Evolutionary conservation across 2,888 invertebrate genomes (phyloP).

Genomic region (Eilema griseolum): DNA sequence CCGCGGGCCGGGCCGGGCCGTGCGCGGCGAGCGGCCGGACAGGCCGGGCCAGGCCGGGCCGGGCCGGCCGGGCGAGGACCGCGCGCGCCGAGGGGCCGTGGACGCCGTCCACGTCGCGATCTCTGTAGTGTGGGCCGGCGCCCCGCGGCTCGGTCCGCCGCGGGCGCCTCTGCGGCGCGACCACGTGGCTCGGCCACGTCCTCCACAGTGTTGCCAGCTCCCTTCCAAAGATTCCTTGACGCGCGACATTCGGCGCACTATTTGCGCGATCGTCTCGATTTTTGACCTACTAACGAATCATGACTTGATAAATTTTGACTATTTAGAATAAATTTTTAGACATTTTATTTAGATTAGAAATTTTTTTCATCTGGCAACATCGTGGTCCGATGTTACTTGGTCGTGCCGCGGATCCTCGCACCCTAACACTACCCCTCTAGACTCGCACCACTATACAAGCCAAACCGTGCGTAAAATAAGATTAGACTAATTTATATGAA

Average conservation of each 20-base stretch:
- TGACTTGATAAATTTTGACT: constrained; percentile 42
- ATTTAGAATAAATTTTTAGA: constrained; percentile 28
- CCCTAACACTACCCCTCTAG: constrained; percentile 75
- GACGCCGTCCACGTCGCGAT: constrained; percentile 80
- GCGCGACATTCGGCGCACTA: constrained; percentile 16
- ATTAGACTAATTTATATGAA: constrained; percentile 67
- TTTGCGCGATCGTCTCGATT: constrained; percentile 14
- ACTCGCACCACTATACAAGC: constrained; percentile 84
- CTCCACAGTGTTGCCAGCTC: constrained; percentile 12
- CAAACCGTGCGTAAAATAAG: constrained; percentile 83
- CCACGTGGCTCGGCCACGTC: constrained; percentile 17
- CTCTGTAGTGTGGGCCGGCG: constrained; percentile 78
- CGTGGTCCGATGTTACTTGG: constrained; percentile 42
- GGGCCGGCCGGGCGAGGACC: constrained; percentile 52
- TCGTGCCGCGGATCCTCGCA: constrained; percentile 65
- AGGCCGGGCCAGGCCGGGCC: background rate
- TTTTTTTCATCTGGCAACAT: constrained; percentile 21
- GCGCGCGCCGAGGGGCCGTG: constrained; percentile 74
- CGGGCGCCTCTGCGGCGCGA: constrained; percentile 51
- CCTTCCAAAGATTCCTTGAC: constrained; percentile 20
- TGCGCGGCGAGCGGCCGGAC: constrained; percentile 71
- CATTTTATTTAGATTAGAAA: constrained; percentile 23
- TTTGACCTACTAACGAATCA: constrained; percentile 19
- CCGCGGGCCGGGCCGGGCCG: constrained; percentile 40
- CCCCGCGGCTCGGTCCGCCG: constrained; percentile 69